phyloP scores from a whole-genome alignment of 2,113 vertebrate species.

The Mastomys coucha region DNA sequence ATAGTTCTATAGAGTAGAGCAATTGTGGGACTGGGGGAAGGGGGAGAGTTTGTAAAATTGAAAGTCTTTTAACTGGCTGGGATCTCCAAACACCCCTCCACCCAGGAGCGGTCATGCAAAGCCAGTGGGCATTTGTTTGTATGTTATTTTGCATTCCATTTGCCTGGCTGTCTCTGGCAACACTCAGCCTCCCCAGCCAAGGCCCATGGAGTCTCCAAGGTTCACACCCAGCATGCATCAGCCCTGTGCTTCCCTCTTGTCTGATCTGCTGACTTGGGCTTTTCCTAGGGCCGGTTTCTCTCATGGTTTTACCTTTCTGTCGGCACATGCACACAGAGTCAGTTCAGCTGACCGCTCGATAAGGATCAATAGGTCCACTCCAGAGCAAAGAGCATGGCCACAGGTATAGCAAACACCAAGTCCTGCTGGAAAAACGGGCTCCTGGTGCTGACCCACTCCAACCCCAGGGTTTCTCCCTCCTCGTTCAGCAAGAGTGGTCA shows the following conservation, averaged over 20 bases:
- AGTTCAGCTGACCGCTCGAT: not conserved
- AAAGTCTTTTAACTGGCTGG: not conserved
- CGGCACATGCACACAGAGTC: not conserved
- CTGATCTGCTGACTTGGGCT: not conserved
- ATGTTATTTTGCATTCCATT: conserved; percentile 64
- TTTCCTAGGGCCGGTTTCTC: not conserved
- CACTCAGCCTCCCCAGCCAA: not conserved
- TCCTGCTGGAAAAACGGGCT: conserved; percentile 28
- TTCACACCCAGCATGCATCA: not conserved
- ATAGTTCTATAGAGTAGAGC: not conserved
- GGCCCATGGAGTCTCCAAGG: not conserved
- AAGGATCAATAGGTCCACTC: conserved; percentile 66
- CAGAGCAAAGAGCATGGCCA: conserved; percentile 70
- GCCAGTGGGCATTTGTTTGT: conserved; percentile 1
- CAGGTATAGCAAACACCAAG: not conserved
- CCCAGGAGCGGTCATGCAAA: conserved; percentile 48
- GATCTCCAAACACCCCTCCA: not conserved
- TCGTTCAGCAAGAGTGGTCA: not conserved
- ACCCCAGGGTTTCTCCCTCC: not conserved
- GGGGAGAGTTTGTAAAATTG: not conserved
- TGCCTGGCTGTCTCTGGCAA: conserved; percentile 51
- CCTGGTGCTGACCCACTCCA: not conserved
- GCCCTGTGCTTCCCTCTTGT: too few relatives aligned
- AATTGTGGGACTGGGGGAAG: not conserved
- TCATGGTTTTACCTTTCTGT: not conserved